Evolutionary conservation across 2,797 vertebrate species (phyloP).

Genomic region (Streptopelia turtur): DNA sequence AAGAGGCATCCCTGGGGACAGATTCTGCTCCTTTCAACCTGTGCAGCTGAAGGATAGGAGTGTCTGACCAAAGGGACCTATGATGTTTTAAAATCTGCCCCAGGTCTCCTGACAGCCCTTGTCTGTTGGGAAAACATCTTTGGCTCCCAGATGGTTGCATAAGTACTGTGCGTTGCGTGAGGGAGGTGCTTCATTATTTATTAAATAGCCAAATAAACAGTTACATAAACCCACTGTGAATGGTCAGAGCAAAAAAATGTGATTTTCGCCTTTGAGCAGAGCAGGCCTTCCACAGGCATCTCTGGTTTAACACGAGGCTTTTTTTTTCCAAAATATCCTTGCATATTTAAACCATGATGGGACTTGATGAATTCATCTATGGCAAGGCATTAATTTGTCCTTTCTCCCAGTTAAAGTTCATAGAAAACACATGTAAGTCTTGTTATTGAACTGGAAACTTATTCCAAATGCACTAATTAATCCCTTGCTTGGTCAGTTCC

Average conservation of each 20-base stretch:
- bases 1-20: background rate
- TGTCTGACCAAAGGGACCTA: background rate
- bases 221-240: conserved; percentile 15
- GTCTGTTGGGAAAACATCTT: background rate
- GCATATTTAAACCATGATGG: conserved; percentile 46
- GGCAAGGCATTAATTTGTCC: background rate
- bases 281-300: background rate
- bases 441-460: background rate
- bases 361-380: conserved; percentile 33
- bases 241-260: background rate
- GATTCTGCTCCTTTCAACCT: background rate
- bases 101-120: background rate
- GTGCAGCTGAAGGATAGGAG: background rate
- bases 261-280: background rate
- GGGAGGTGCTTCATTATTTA: conserved; percentile 24
- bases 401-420: conserved; percentile 10
- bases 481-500: background rate
- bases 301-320: background rate
- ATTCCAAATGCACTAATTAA: background rate
- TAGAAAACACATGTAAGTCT: conserved; percentile 5
- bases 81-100: background rate
- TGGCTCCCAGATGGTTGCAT: background rate
- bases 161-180: background rate
- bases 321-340: conserved; percentile 49
- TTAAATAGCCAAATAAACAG: conserved; percentile 19